Conservation (phyloP, 2,113 vertebrate genomes). For the Cariama cristata region DNA sequence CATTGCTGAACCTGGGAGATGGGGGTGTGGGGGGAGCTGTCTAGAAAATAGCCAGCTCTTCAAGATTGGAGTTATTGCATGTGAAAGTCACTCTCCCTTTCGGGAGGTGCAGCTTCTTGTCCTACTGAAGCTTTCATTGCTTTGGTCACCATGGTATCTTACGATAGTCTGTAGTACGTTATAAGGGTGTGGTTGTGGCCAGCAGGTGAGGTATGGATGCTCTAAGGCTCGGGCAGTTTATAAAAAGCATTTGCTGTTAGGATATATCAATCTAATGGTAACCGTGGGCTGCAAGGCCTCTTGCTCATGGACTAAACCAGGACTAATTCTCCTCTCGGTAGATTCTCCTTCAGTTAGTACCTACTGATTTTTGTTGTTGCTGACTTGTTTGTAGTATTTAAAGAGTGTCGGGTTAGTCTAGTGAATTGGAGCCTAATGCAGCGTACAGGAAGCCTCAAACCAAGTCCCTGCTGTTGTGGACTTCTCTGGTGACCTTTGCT, state of each 20-base stretch:
- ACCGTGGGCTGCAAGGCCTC: neutral
- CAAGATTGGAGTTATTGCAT: accelerated
- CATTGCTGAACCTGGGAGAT: neutral
- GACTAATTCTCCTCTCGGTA: no score
- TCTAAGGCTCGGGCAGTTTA: neutral
- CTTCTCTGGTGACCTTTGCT: neutral
- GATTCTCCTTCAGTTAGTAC: neutral
- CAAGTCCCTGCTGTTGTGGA: neutral
- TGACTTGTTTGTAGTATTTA: neutral
- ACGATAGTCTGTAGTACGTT: neutral
- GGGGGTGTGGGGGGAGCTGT: accelerated
- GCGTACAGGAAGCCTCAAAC: neutral
- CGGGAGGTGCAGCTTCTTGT: neutral
- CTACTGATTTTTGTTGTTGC: neutral
- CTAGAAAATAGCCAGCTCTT: neutral
- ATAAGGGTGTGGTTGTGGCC: neutral
- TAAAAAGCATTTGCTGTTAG: neutral
- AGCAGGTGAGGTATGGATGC: neutral
- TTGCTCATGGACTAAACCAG: neutral
- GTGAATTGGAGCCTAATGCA: neutral
- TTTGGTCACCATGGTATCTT: neutral
- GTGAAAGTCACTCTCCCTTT: neutral
- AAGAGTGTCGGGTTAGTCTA: neutral
- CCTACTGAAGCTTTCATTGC: neutral
- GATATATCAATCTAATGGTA: neutral